A percentile compares a stretch with the other conserved stretches of the same genome.
These are phyloP conservation scores for Paramisgurnus dabryanus DNA, from an alignment of 2,113 vertebrate species.

Conservation along the genomic window DNA sequence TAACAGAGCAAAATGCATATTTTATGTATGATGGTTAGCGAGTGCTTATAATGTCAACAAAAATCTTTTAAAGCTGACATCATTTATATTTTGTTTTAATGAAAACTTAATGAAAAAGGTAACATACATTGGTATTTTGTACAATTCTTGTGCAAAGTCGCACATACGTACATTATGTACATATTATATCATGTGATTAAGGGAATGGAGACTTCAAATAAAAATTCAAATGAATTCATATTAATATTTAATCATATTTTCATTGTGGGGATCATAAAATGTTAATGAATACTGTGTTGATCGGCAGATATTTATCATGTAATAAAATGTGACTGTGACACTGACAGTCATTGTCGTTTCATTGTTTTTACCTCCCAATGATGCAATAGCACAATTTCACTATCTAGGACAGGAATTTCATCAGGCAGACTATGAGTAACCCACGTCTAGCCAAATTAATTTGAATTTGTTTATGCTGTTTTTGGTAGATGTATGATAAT, in stretches of 20 bases:
- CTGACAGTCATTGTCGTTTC: not conserved
- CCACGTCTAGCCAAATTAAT: no score
- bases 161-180: constrained; percentile 39
- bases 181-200: constrained; percentile 36
- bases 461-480: no score
- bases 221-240: constrained; percentile 24
- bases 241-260: constrained; percentile 21
- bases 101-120: constrained; percentile 15
- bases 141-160: constrained; percentile 36
- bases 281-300: constrained; percentile 10
- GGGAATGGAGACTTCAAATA: constrained; percentile 36
- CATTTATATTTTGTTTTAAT: constrained; percentile 10
- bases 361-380: not conserved
- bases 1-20: not conserved
- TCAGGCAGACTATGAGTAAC: no score
- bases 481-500: no score
- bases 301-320: constrained; percentile 12
- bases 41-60: not conserved
- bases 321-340: not conserved
- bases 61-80: constrained; percentile 13
- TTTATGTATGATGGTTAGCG: not conserved
- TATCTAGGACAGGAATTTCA: no score
- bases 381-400: not conserved
- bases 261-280: not conserved
- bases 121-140: constrained; percentile 43